Evolutionary conservation across 2,797 vertebrate genomes (phyloP).

Genomic region (Anguilla pacifica): DNA sequence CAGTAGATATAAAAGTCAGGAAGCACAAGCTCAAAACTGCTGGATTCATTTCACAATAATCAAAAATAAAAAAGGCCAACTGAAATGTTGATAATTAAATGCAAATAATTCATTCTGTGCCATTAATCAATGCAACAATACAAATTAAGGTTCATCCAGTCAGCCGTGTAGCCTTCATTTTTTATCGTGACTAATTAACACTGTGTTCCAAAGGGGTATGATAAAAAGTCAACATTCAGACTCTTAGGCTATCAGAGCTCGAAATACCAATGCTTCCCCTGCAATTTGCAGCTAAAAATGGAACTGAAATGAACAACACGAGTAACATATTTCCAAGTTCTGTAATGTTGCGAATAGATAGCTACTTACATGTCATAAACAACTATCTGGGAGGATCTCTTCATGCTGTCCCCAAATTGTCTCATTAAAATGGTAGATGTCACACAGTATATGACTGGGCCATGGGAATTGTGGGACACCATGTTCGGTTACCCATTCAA

Average conservation of each 20-base stretch:
- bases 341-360: not conserved
- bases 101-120: conserved; percentile 50
- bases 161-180: conserved; percentile 48
- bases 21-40: not conserved
- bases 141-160: conserved; percentile 51
- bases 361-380: not conserved
- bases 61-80: not conserved
- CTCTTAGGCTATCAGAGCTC: not conserved
- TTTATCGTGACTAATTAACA: conserved; percentile 51
- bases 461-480: not conserved
- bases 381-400: not conserved
- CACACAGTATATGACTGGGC: not conserved
- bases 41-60: not conserved
- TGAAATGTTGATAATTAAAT: conserved; percentile 1
- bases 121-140: conserved; percentile 51
- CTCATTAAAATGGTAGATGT: not conserved
- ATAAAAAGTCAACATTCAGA: conserved; percentile 42
- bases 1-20: not conserved
- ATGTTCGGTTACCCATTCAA: not conserved
- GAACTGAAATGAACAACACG: not conserved
- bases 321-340: not conserved
- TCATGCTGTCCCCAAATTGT: not conserved
- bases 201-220: conserved; percentile 44
- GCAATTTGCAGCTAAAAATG: not conserved
- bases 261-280: not conserved